phyloP scores from a whole-genome alignment of 2,888 invertebrate genomes.

The Pogonocherus hispidulus region DNA sequence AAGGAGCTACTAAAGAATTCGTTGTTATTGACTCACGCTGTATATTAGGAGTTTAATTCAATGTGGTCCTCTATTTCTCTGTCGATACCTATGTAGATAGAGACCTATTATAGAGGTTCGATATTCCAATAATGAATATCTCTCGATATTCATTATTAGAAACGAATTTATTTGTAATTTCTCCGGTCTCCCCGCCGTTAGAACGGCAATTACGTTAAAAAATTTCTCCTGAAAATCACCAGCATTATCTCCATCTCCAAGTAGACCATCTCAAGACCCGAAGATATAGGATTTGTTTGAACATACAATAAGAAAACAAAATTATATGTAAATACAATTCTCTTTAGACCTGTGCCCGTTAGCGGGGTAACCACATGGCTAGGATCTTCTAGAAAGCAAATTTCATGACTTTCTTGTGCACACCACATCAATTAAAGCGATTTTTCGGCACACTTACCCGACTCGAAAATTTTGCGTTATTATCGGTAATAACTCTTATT shows the following conservation, averaged over 20 bases:
- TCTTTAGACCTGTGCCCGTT: constrained; percentile 36
- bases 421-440: constrained; percentile 33
- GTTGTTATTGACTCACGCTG: too few relatives aligned
- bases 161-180: background rate
- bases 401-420: constrained; percentile 42
- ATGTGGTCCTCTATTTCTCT: too few relatives aligned
- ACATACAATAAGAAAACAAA: constrained; percentile 45
- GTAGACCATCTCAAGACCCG: constrained; percentile 50
- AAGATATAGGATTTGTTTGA: constrained; percentile 46
- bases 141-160: background rate
- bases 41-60: too few relatives aligned
- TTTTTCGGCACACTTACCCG: constrained; percentile 46
- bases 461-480: constrained; percentile 37
- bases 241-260: constrained; percentile 42
- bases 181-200: background rate
- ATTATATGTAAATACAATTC: constrained; percentile 45
- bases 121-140: too few relatives aligned
- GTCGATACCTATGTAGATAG: too few relatives aligned
- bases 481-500: constrained; percentile 43
- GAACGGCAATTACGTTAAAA: constrained; percentile 18
- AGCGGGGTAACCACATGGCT: constrained; percentile 41
- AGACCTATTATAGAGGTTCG: too few relatives aligned
- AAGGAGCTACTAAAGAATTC: too few relatives aligned
- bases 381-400: constrained; percentile 41
- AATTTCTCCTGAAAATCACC: constrained; percentile 44